These are phyloP conservation scores for Synaphobranchus kaupii DNA, from an alignment of 2,797 vertebrate genomes.

Conservation along the genomic window DNA sequence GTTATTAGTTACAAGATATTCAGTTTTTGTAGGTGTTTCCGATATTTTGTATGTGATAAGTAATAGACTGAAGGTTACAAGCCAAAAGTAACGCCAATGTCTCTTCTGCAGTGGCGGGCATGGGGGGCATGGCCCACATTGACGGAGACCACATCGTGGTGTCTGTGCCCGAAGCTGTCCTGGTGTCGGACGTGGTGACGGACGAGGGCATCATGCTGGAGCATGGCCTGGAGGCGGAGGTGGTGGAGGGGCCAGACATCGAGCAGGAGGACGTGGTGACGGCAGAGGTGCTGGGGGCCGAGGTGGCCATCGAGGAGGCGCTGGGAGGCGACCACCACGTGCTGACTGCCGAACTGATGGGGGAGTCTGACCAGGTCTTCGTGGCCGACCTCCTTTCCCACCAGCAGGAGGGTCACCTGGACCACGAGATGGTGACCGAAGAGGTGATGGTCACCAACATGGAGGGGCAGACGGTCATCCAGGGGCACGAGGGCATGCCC, in stretches of 20 bases:
- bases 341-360: constrained; percentile 82
- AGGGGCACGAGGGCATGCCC: constrained; percentile 78
- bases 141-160: constrained; percentile 98
- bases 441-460: constrained; percentile 91
- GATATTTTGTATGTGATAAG: background rate
- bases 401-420: constrained; percentile 83
- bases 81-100: constrained; percentile 36
- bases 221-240: constrained; percentile 89
- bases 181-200: constrained; percentile 93
- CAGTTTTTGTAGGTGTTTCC: no score
- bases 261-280: constrained; percentile 84
- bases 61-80: background rate
- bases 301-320: constrained; percentile 91
- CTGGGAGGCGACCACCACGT: constrained; percentile 85
- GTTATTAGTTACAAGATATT: no score
- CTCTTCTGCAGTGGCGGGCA: constrained; percentile 85
- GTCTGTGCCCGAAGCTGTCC: constrained; percentile 94
- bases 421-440: constrained; percentile 91
- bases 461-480: constrained; percentile 87
- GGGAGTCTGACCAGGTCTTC: constrained; percentile 89
- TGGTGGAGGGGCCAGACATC: constrained; percentile 87
- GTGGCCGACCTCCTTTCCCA: constrained; percentile 92
- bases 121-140: constrained; percentile 95
- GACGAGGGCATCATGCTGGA: constrained; percentile 94
- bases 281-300: constrained; percentile 89